A percentile compares a stretch with the other conserved stretches of the same genome.
Conservation (phyloP, 1,140 invertebrate genomes). For the Drosophila repleta region DNA sequence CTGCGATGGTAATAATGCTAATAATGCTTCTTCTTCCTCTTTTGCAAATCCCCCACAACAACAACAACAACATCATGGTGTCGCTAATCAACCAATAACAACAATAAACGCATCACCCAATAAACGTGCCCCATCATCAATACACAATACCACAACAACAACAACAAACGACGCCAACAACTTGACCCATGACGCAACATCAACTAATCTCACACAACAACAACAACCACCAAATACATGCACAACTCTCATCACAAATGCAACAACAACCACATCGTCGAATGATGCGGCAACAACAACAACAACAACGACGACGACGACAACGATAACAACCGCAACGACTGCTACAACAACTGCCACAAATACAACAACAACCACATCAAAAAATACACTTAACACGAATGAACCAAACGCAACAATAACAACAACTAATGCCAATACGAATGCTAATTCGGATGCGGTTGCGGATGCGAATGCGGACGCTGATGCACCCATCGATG, state of each 20-base stretch:
- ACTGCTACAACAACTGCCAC: slow-evolving; percentile 74
- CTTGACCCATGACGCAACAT: slow-evolving; percentile 66
- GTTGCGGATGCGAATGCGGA: slow-evolving; percentile 57
- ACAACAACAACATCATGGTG: slow-evolving; percentile 83
- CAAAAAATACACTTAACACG: slow-evolving; percentile 49
- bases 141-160: slow-evolving; percentile 63
- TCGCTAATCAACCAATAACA: slow-evolving; percentile 62
- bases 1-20: slow-evolving; percentile 84
- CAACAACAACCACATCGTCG: slow-evolving; percentile 78
- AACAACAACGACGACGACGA: slow-evolving; percentile 55
- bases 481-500: slow-evolving; percentile 75
- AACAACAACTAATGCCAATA: slow-evolving; percentile 8
- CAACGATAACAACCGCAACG: slow-evolving; percentile 48
- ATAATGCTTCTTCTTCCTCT: slow-evolving; percentile 84
- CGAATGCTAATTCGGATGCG: slow-evolving; percentile 43
- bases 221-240: slow-evolving; percentile 69
- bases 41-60: slow-evolving; percentile 84
- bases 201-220: slow-evolving; percentile 60
- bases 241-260: slow-evolving; percentile 70
- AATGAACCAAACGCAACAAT: slow-evolving; percentile 54
- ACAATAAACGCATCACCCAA: slow-evolving; percentile 74
- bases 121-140: slow-evolving; percentile 70
- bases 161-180: slow-evolving; percentile 74
- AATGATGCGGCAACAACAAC: slow-evolving; percentile 69
- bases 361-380: slow-evolving; percentile 68